Conservation (phyloP, 1,140 invertebrate genomes). For the Achatina immaculata region DNA sequence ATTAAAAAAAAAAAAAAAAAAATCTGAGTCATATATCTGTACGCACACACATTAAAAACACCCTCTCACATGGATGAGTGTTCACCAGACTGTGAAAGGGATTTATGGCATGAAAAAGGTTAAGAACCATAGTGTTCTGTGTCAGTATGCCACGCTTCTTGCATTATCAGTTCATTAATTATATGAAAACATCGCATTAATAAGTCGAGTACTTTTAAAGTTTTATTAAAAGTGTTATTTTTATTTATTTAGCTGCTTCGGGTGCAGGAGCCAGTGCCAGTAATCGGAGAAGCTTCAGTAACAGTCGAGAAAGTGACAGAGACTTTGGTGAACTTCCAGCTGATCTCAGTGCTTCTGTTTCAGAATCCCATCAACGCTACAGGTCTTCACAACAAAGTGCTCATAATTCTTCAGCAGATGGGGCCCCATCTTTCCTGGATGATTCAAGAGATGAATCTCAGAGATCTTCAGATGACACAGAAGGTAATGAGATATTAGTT, state of each 20-base stretch:
- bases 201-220: not conserved
- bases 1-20: too few species aligned
- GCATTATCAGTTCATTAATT: too few species aligned
- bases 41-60: too few species aligned
- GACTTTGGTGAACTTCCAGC: not conserved
- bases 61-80: too few species aligned
- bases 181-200: too few species aligned
- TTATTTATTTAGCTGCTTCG: not conserved
- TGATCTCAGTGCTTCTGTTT: conserved; percentile 11
- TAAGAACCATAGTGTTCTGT: too few species aligned
- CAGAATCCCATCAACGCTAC: not conserved
- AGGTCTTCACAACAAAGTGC: conserved; percentile 17
- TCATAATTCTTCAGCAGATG: conserved; percentile 1
- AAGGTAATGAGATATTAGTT: too few species aligned
- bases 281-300: not conserved
- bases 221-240: not conserved
- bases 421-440: not conserved
- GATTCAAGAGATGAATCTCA: conserved; percentile 20
- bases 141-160: too few species aligned
- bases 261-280: not conserved
- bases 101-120: too few species aligned
- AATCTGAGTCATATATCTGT: too few species aligned
- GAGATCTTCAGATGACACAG: conserved; percentile 18
- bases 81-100: too few species aligned
- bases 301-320: not conserved